Base-by-base conservation (phyloP, 30 jellyfish, hydroid and myxozoan genomes). In the Cassiopea andromeda region DNA sequence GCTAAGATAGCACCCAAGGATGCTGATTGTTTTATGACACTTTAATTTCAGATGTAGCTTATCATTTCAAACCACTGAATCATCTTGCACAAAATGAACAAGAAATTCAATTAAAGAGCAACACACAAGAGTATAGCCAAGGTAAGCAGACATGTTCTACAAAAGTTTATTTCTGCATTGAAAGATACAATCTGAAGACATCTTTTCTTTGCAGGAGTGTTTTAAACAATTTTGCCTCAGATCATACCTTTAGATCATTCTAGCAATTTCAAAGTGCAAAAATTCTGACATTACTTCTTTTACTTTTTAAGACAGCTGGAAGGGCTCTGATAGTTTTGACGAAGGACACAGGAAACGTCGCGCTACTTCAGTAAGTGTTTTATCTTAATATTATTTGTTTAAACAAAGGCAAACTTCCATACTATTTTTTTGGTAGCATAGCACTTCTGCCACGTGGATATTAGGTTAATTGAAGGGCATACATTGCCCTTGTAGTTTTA, bases 221-320 rank as follows among this genome's bases (percentile, higher is more conserved):
- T 14, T 58, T 6, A 58, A 58, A 58, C 14, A 7, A 6, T 58
- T 58, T 58, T 7, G 68, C 68, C 68, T 58, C 8, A 58, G 14
- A 6, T 6, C 68, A 7, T 58, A 58, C 8, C 8, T 58, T 58
- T 7, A 7, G 68, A 6, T 58, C 14, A 58, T 14, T 58, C 14
- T 58, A 58, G 38, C 38, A 27, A 27, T 27, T 27, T 27, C 8
- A 6, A 14, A 6, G 68, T 58, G 68, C 68, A 58, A 58, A 58
- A 58, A 7, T 14, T 7, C 14, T 58, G 0, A 6, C 2, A 64
- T 64, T 64, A 4, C 27, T 4, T 64, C 15, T 0, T 14, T 64
- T 64, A 7, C 48, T 75, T 7, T 75, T 75, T 44, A 69, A 75
- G 71, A 75, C 43, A 75, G 85, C 71, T 6, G 46, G 4, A 54